Base-by-base conservation (phyloP, 2,797 vertebrate genomes). In the Eurystomus glaucurus region DNA sequence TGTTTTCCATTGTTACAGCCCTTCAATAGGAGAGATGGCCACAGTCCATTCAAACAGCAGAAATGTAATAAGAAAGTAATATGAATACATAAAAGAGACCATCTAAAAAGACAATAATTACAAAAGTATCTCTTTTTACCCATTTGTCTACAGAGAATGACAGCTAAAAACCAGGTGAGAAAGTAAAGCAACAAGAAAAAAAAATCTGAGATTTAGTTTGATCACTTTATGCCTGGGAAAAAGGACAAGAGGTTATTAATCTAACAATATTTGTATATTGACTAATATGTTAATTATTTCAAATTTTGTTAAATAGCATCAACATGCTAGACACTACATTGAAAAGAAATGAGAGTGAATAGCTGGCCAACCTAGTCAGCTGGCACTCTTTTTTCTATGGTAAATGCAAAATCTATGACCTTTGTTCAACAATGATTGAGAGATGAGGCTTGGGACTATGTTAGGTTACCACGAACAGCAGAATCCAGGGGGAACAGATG, bases 361-460 rank as follows among this genome's bases (percentile, higher is more conserved):
- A 92, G 31, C n/a, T 65, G 54, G 25, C 50, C 51, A 75, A 41
- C 26, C 45, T 3, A 74, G 26, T 61, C 79, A 64, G 10, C 19
- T 58, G 41, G 74, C 37, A 17, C 45, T 91, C 5, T 62, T 91
- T 86, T 92, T 93, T 35, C 55, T n/a, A 54, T 55, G 55, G 20
- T 37, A 83, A 84, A 93, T 81, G 6, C 60, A 71, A 92, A 86
- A n/a, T 79, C 61, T 92, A 4, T 62, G 69, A 91, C 85, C 29
- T 85, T 85, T 94, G 39, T 79, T 95, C 71, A 94, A 43, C 18
- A 83, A 79, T n/a, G 45, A 22, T 76, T 90, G 69, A 85, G 75
- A 74, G 58, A 66, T 68, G 93, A 86, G 35, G 35, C 55, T 79
- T 92, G 68, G 48, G 58, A 71, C 65, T 74, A n/a, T 18, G 50